Percentiles rank a stretch among this genome's conserved stretches.
phyloP scores from a whole-genome alignment of 2,797 vertebrate species.

The Sebastes melanostomus region DNA sequence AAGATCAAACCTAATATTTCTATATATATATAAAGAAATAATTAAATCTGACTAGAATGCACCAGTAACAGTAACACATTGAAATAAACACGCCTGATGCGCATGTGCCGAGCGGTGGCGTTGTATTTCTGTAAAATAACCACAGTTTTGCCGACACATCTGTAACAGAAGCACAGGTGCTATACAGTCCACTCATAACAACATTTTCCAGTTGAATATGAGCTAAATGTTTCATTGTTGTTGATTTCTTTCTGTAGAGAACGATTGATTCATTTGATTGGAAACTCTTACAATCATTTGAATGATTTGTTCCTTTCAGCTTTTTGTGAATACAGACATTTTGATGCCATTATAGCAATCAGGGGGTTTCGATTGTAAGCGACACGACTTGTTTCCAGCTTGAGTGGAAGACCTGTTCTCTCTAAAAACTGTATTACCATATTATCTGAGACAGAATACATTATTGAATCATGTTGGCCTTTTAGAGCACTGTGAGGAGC shows the following conservation, averaged over 20 bases:
- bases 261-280: neutral
- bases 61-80: too few species aligned
- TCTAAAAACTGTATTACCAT: neutral
- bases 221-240: neutral
- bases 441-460: neutral
- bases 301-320: neutral
- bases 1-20: too few species aligned
- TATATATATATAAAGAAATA: too few species aligned
- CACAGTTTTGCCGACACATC: neutral
- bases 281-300: neutral
- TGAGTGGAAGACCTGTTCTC: neutral
- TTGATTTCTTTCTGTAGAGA: neutral
- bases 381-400: neutral
- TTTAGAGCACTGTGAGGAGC: neutral
- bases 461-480: neutral
- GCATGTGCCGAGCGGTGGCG: accelerated
- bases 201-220: neutral
- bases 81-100: too few species aligned
- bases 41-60: too few species aligned
- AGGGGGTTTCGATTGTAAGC: neutral
- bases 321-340: conserved; percentile 1
- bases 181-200: neutral
- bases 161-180: neutral
- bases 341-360: neutral
- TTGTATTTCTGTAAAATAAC: neutral